These are phyloP conservation scores for Hipparchia semele DNA, from an alignment of 2,888 invertebrate genomes.

Conservation along the genomic window DNA sequence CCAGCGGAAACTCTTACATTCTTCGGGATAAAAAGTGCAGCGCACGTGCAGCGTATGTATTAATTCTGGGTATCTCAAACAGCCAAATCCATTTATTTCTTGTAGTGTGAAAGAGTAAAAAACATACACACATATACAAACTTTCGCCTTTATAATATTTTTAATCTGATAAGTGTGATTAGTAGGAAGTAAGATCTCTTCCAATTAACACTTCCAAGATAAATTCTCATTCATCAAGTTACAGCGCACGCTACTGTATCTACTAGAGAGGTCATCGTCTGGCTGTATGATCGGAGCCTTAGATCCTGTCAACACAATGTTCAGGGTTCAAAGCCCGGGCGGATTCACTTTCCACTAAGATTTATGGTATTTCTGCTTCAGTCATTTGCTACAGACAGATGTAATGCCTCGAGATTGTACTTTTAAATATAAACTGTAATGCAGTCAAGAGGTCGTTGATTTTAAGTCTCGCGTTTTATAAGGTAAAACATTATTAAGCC, in stretches of 20 bases:
- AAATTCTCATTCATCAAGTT: neutral
- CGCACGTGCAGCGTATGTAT: too few species aligned
- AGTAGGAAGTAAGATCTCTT: too few species aligned
- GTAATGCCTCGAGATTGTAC: slow-evolving; percentile 21
- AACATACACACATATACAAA: too few species aligned
- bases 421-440: slow-evolving; percentile 13
- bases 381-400: slow-evolving; percentile 34
- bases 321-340: slow-evolving; percentile 57
- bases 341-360: slow-evolving; percentile 60
- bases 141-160: too few species aligned
- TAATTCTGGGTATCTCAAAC: too few species aligned
- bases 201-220: neutral
- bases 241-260: neutral
- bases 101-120: too few species aligned
- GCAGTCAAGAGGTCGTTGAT: slow-evolving; percentile 6
- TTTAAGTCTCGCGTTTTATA: neutral
- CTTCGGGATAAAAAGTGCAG: too few species aligned
- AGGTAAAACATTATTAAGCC: neutral
- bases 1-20: too few species aligned
- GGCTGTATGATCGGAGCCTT: neutral
- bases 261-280: neutral
- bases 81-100: too few species aligned
- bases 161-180: too few species aligned
- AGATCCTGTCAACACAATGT: slow-evolving; percentile 56
- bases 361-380: slow-evolving; percentile 34